These are phyloP conservation scores for Drosophila arawakana DNA, from an alignment of 1,140 invertebrate species.

Conservation along the genomic window DNA sequence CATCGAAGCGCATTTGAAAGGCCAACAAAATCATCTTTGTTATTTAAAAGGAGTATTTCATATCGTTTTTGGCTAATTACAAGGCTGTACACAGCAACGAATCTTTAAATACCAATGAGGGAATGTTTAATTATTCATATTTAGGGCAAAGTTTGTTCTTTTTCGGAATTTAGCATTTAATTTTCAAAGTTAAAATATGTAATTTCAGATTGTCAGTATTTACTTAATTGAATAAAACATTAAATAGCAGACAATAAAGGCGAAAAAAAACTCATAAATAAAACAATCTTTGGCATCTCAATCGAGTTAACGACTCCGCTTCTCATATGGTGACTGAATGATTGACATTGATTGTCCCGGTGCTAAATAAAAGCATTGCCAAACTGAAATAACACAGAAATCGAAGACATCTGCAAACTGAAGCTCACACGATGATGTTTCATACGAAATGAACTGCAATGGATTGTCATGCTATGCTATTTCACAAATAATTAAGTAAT, in stretches of 20 bases:
- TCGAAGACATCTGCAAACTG: conserved; percentile 35
- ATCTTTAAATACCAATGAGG: neutral
- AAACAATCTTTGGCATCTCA: neutral
- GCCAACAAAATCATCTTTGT: conserved; percentile 8
- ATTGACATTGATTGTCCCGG: conserved; percentile 73
- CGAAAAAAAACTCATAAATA: neutral
- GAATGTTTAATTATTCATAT: too few species aligned
- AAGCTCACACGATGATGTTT: conserved; percentile 39
- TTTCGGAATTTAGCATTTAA: too few species aligned
- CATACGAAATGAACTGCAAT: conserved; percentile 45
- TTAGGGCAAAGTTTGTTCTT: too few species aligned
- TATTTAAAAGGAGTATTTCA: neutral
- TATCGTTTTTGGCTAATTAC: conserved; percentile 2
- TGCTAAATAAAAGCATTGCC: neutral
- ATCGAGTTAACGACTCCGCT: neutral
- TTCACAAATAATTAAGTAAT: conserved; percentile 63
- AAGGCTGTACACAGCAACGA: neutral
- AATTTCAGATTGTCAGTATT: neutral
- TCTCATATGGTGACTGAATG: conserved; percentile 40
- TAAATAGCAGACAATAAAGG: neutral
- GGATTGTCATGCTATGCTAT: conserved; percentile 40
- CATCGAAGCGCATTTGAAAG: conserved; percentile 29
- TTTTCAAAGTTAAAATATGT: neutral
- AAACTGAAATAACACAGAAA: conserved; percentile 17
- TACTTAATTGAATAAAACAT: neutral